Evolutionary conservation across 2,797 vertebrate genomes (phyloP).

Genomic region (Chromobotia macracanthus): DNA sequence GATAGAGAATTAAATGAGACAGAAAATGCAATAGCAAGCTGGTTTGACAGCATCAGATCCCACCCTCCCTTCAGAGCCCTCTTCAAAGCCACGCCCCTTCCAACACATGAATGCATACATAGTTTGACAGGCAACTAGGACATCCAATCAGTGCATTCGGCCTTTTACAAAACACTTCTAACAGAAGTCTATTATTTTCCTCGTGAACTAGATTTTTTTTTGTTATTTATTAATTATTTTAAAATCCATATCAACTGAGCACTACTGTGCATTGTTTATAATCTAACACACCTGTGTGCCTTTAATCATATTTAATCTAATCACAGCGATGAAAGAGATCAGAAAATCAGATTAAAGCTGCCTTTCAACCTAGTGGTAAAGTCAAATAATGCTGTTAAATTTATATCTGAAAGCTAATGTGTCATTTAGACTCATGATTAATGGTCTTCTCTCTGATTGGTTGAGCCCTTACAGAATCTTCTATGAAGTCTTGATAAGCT

Average conservation of each 20-base stretch:
- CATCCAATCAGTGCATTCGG: no score
- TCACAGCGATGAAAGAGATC: slow-evolving; percentile 24
- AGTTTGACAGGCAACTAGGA: no score
- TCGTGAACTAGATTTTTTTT: neutral
- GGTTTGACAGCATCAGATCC: no score
- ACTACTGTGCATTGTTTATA: neutral
- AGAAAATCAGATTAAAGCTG: neutral
- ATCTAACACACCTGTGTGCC: neutral
- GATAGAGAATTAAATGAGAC: neutral
- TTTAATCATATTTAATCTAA: slow-evolving; percentile 34
- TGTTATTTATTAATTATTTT: neutral
- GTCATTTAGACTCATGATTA: slow-evolving; percentile 49
- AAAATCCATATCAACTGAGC: neutral
- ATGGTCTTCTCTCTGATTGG: slow-evolving; percentile 54
- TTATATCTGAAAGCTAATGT: slow-evolving; percentile 24
- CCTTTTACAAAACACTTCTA: no score
- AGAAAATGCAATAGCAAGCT: no score
- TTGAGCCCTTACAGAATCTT: slow-evolving; percentile 26
- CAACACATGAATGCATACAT: no score
- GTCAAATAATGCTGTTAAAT: slow-evolving; percentile 2
- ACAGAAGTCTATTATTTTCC: no score
- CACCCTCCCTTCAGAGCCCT: no score
- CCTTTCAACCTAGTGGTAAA: neutral
- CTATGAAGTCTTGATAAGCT: neutral
- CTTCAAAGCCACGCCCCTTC: no score